These are phyloP conservation scores for Sebastes flavidus DNA, from an alignment of 2,797 vertebrate genomes.

Conservation along the genomic window DNA sequence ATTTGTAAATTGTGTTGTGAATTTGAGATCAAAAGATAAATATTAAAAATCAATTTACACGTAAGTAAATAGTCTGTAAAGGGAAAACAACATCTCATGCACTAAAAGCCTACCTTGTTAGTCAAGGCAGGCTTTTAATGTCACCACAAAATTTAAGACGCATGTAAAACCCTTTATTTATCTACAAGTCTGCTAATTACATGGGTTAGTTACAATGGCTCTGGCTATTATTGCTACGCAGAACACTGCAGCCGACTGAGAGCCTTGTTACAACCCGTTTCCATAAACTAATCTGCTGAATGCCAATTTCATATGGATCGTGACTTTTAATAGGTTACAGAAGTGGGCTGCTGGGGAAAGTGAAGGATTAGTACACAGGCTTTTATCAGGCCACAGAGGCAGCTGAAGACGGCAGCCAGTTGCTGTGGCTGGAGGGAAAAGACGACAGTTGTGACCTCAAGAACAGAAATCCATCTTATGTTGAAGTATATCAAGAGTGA, in stretches of 20 bases:
- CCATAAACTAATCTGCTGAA: constrained; percentile 51
- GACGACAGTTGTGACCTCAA: constrained; percentile 39
- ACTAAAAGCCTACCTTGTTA: background rate
- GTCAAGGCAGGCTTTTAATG: background rate
- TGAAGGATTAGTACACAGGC: constrained; percentile 47
- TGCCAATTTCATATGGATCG: constrained; percentile 51
- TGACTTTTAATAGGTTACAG: constrained; percentile 61
- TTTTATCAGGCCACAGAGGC: constrained; percentile 50
- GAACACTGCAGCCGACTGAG: background rate
- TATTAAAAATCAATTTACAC: background rate
- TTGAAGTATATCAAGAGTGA: constrained; percentile 34
- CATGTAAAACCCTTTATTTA: background rate
- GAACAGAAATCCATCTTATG: constrained; percentile 51
- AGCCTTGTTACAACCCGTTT: constrained; percentile 40
- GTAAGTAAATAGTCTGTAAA: background rate
- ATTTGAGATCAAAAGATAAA: background rate
- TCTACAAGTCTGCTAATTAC: constrained; percentile 16
- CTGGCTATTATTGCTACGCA: constrained; percentile 6
- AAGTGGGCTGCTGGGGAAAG: constrained; percentile 43
- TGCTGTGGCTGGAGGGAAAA: constrained; percentile 29
- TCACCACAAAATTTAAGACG: background rate
- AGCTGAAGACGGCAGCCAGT: constrained; percentile 41
- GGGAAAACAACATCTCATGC: background rate
- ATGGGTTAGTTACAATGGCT: constrained; percentile 18
- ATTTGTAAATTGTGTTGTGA: background rate